phyloP scores from a whole-genome alignment of 2,797 vertebrate species.

The Macrochelys suwanniensis region DNA sequence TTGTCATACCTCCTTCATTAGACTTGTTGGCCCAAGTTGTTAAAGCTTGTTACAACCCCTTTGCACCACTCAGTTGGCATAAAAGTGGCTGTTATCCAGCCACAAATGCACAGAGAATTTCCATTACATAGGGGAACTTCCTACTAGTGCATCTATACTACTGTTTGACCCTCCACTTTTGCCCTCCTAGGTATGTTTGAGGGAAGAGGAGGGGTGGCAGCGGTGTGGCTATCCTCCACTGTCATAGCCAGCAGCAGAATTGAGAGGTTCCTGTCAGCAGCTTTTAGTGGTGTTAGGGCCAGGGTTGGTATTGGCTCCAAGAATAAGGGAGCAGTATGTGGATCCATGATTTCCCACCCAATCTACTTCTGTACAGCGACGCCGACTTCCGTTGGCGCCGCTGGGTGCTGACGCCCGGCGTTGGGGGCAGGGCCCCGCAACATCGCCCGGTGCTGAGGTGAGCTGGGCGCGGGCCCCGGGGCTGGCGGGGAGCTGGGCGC shows the following conservation, averaged over 20 bases:
- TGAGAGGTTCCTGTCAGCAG: no score
- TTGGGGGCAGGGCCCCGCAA: no score
- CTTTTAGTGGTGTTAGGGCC: no score
- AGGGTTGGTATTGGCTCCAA: background rate
- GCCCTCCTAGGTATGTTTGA: background rate
- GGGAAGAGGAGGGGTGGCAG: background rate
- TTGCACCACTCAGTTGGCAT: background rate
- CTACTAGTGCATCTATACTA: background rate
- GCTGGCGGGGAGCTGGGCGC: no score
- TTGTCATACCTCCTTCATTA: fast-evolving
- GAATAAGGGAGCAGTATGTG: background rate
- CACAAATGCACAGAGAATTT: background rate
- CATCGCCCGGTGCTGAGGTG: no score
- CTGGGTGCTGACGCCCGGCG: no score
- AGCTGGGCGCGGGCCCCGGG: no score
- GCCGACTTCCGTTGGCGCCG: no score
- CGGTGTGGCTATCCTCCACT: background rate
- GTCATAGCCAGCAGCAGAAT: no score
- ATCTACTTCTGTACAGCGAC: background rate
- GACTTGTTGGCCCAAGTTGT: background rate
- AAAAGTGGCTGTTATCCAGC: background rate
- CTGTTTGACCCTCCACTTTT: background rate
- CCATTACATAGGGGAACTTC: background rate
- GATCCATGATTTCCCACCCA: background rate
- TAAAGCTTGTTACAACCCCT: background rate